Evolutionary conservation across 2,888 invertebrate species (phyloP).

Genomic region (Xanthorhoe designata): DNA sequence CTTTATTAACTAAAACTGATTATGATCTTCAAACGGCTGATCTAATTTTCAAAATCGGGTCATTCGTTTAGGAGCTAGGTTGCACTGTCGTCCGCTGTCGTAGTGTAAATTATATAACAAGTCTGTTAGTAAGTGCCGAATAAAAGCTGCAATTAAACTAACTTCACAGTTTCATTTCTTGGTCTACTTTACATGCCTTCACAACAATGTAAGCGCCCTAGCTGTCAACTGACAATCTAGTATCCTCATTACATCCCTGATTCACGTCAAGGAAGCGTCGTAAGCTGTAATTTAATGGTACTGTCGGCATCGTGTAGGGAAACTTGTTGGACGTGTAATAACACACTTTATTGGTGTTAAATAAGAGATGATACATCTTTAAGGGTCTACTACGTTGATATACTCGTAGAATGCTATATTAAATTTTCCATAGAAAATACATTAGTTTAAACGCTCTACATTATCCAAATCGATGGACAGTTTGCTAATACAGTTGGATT

Average conservation of each 20-base stretch:
- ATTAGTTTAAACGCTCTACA: too few species aligned
- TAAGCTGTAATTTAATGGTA: constrained; percentile 28
- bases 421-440: neutral
- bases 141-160: too few species aligned
- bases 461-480: too few species aligned
- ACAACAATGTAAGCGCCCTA: constrained; percentile 7
- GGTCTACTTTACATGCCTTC: neutral
- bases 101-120: too few species aligned
- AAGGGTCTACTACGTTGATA: constrained; percentile 5
- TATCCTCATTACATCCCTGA: constrained; percentile 22
- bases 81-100: too few species aligned
- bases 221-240: constrained; percentile 2
- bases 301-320: constrained; percentile 29
- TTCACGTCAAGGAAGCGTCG: constrained; percentile 22
- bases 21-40: too few species aligned
- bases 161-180: neutral
- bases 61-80: too few species aligned
- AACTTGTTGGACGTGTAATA: constrained; percentile 28
- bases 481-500: too few species aligned
- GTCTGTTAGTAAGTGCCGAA: too few species aligned
- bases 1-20: too few species aligned
- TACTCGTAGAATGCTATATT: too few species aligned
- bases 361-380: constrained; percentile 25
- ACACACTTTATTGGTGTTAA: constrained; percentile 28
- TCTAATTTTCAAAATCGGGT: too few species aligned